A percentile compares a stretch with the other conserved stretches of the same genome.
Evolutionary conservation across 2,113 vertebrate species (phyloP).

Genomic region (Colossoma macropomum): DNA sequence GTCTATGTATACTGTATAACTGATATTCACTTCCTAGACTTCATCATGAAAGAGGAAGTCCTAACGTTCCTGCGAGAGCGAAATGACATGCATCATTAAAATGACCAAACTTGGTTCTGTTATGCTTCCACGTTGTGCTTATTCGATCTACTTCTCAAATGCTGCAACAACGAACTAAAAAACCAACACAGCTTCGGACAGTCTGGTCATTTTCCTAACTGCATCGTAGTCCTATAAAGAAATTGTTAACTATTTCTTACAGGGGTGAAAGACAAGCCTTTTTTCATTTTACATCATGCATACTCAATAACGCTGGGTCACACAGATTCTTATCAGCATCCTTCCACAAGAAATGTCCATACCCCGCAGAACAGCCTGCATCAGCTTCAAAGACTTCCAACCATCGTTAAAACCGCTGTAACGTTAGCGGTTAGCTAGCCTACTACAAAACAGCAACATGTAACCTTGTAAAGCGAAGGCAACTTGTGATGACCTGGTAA

Average conservation of each 20-base stretch:
- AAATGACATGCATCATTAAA: background rate
- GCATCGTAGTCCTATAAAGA: too few species aligned
- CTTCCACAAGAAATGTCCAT: too few species aligned
- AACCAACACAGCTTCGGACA: background rate
- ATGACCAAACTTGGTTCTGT: constrained; percentile 20
- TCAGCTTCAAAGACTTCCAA: background rate
- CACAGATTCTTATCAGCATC: too few species aligned
- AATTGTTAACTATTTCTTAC: too few species aligned
- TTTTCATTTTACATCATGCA: too few species aligned
- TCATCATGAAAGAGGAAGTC: constrained; percentile 15
- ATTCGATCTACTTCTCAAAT: background rate
- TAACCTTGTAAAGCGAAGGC: too few species aligned
- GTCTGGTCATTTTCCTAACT: background rate
- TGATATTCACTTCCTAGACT: background rate
- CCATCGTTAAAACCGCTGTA: background rate
- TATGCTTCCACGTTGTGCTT: background rate
- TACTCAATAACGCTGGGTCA: too few species aligned
- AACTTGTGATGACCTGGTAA: background rate
- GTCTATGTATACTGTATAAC: background rate
- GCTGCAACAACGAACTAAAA: background rate
- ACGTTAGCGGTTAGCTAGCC: background rate
- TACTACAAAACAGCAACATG: background rate
- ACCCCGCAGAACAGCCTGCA: too few species aligned
- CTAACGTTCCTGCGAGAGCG: background rate
- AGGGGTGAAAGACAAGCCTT: too few species aligned